A percentile compares a stretch with the other conserved stretches of the same genome.
Conservation (phyloP, 1,140 invertebrate genomes). For the Adelges cooleyi region DNA sequence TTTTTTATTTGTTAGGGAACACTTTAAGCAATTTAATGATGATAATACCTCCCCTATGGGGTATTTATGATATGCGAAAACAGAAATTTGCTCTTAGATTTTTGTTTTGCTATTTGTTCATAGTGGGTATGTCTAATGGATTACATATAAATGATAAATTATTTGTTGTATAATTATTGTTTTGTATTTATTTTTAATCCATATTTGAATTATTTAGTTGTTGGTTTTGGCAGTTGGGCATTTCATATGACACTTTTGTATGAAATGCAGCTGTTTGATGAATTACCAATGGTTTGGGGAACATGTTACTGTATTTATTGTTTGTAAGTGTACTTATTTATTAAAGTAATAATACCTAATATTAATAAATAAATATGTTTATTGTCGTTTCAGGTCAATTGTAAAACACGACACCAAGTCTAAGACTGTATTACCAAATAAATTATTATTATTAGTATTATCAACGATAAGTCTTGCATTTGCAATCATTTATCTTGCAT, state of each 20-base stretch:
- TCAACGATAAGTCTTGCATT: constrained; percentile 30
- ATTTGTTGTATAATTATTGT: not conserved
- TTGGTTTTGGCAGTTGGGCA: constrained; percentile 35
- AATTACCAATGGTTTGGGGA: constrained; percentile 36
- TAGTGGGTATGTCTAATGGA: constrained; percentile 32
- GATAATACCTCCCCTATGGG: constrained; percentile 35
- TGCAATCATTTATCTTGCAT: constrained; percentile 33
- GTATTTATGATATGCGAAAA: constrained; percentile 33
- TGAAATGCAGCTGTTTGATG: constrained; percentile 36
- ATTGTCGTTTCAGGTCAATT: constrained; percentile 5
- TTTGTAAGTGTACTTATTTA: constrained; percentile 32
- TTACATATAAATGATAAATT: too few species aligned
- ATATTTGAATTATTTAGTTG: too few species aligned
- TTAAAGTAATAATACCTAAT: too few species aligned
- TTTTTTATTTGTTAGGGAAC: constrained; percentile 30
- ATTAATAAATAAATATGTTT: not conserved
- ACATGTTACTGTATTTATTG: constrained; percentile 34
- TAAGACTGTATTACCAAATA: not conserved
- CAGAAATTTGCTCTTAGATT: constrained; percentile 34
- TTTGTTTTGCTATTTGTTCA: constrained; percentile 33
- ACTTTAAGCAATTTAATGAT: constrained; percentile 36
- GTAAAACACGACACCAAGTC: constrained; percentile 14
- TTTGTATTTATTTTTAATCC: too few species aligned
- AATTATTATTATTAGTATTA: constrained; percentile 5
- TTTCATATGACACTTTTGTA: constrained; percentile 36